phyloP scores from a whole-genome alignment of 1,140 invertebrate genomes.

The Eriocheir sinensis region DNA sequence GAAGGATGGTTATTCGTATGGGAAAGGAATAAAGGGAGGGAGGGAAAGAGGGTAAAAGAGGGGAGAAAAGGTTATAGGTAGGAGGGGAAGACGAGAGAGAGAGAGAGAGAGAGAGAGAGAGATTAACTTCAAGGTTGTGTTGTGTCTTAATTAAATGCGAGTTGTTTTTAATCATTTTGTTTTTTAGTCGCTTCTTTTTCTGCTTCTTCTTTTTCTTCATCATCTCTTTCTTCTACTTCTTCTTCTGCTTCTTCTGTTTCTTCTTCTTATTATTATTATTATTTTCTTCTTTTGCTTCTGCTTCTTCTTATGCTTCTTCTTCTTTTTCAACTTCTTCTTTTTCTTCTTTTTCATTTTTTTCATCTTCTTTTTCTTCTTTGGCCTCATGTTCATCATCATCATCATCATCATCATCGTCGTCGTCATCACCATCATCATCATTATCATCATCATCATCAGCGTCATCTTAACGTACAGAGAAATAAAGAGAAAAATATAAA shows the following conservation, averaged over 20 bases:
- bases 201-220: background rate
- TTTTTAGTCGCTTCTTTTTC: background rate
- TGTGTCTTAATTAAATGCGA: background rate
- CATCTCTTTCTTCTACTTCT: background rate
- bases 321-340: background rate
- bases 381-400: background rate
- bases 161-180: too few species aligned
- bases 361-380: background rate
- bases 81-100: background rate
- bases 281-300: background rate
- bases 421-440: background rate
- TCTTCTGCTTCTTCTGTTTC: too few species aligned
- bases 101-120: constrained; percentile 19
- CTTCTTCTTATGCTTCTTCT: background rate
- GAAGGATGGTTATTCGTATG: constrained; percentile 58
- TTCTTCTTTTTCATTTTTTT: background rate
- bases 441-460: background rate
- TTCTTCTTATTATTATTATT: background rate
- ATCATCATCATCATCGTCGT: background rate
- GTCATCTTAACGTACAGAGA: constrained; percentile 15
- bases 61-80: background rate
- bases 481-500: constrained; percentile 39
- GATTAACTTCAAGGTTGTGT: background rate
- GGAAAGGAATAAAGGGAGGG: background rate
- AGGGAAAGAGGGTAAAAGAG: background rate